Base-by-base conservation (phyloP, 2,113 vertebrate species). In the Telmatochromis sp. region DNA sequence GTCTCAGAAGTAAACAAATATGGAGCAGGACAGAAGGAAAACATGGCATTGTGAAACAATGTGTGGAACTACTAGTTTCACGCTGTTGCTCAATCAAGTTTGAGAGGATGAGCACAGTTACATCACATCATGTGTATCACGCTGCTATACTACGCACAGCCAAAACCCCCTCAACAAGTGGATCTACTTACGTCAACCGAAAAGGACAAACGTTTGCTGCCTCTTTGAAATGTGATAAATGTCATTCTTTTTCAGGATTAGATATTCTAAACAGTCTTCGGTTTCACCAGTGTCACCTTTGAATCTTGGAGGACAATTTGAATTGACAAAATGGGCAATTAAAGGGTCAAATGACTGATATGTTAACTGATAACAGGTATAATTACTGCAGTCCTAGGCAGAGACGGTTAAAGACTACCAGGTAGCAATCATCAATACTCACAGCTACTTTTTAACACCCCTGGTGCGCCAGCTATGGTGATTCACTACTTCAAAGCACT, bases 401-500 rank as follows among this genome's bases (percentile, higher is more conserved):
- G 78, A 70, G 31, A 57, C 8, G 78, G 70, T 73, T 63, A 78
- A 49, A 81, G 45, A 81, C 54, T 17, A 83, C 3, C 63, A 78
- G 37, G 80, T 55, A 35, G 55, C 13, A 37, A 68, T 83, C 81
- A 23, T 70, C 73, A 40, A 83, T 54, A 58, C 57, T 81, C 87
- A 37, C 75, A 87, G 90, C 89, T 90, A 82, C 84, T 92, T 85
- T 91, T 81, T 78, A 83, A 90, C 82, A 81, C 81, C 35, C 9
- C 17, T 40, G 45, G n/a, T 17, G 83, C 82, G 89, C 86, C 89
- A 93, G 85, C 45, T 63, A 68, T 19, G 80, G 82, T 90, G 87
- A 95, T 82, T 94, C 85, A 88, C 88, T 91, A 91, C 75, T 89
- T 91, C 86, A 94, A 90, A 91, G 87, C 53, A 65, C 70, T 51